Evolutionary conservation across 1,140 invertebrate genomes (phyloP).

Genomic region (Panagrolaimus sp.): DNA sequence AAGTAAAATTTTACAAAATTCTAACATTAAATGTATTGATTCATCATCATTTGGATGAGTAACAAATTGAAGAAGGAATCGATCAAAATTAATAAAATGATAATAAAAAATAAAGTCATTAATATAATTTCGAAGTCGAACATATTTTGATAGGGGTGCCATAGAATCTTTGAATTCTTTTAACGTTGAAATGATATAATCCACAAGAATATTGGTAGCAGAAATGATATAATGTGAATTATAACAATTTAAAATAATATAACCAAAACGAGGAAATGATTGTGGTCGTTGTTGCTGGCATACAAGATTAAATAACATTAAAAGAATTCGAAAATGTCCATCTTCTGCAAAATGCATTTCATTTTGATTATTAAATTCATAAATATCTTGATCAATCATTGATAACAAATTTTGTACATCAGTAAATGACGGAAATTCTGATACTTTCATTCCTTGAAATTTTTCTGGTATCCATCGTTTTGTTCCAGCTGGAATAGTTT

Average conservation of each 20-base stretch:
- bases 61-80: slow-evolving; percentile 3
- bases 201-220: neutral
- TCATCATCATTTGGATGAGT: neutral
- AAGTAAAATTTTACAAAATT: neutral
- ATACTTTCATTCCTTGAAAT: neutral
- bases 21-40: neutral
- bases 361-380: neutral
- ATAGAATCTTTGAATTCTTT: neutral
- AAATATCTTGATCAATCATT: neutral
- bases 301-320: neutral
- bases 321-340: neutral
- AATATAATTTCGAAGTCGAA: neutral
- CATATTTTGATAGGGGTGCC: neutral
- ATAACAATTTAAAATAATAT: neutral
- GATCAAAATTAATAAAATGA: neutral
- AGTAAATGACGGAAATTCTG: neutral
- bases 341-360: neutral
- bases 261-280: neutral
- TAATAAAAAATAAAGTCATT: neutral
- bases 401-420: neutral
- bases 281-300: neutral
- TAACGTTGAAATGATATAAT: neutral
- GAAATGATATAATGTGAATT: neutral
- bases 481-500: neutral
- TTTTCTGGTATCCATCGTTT: neutral